A percentile compares a stretch with the other conserved stretches of the same genome.
phyloP scores from a whole-genome alignment of 2,888 invertebrate genomes.

The Melieria omissa region DNA sequence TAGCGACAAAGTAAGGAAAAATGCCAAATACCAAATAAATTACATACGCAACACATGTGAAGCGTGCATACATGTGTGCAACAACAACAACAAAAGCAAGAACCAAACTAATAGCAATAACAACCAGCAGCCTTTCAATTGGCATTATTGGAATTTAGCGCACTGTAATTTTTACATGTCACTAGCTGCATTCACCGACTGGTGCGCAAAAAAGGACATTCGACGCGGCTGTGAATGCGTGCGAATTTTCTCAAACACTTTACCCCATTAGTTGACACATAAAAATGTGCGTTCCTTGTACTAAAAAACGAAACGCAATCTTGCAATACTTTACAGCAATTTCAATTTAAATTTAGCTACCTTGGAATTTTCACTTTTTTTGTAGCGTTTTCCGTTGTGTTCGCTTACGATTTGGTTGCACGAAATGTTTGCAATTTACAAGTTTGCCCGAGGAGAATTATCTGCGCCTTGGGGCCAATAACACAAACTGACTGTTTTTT shows the following conservation, averaged over 20 bases:
- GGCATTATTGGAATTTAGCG: slow-evolving; percentile 21
- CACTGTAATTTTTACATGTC: slow-evolving; percentile 13
- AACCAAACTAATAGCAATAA: background rate
- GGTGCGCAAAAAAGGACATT: slow-evolving; percentile 31
- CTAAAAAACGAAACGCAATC: slow-evolving; percentile 13
- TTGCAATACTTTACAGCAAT: background rate
- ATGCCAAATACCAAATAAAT: slow-evolving; percentile 31
- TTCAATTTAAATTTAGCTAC: slow-evolving; percentile 35
- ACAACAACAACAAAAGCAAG: background rate
- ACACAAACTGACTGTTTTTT: slow-evolving; percentile 38
- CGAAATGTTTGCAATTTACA: slow-evolving; percentile 21
- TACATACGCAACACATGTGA: slow-evolving; percentile 33
- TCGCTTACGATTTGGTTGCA: background rate
- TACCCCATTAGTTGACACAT: slow-evolving; percentile 25
- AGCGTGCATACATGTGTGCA: slow-evolving; percentile 14
- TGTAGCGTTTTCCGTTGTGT: background rate
- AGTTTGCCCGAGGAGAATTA: slow-evolving; percentile 41
- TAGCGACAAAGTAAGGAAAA: background rate
- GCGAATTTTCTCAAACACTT: slow-evolving; percentile 7
- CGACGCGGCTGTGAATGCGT: slow-evolving; percentile 10
- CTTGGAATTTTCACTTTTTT: slow-evolving; percentile 9
- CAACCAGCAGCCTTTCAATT: slow-evolving; percentile 16
- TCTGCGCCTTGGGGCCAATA: slow-evolving; percentile 49
- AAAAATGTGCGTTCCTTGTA: slow-evolving; percentile 36
- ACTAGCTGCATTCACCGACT: background rate